These are phyloP conservation scores for Dinoponera quadriceps DNA, from an alignment of 1,140 invertebrate species.

Conservation along the genomic window DNA sequence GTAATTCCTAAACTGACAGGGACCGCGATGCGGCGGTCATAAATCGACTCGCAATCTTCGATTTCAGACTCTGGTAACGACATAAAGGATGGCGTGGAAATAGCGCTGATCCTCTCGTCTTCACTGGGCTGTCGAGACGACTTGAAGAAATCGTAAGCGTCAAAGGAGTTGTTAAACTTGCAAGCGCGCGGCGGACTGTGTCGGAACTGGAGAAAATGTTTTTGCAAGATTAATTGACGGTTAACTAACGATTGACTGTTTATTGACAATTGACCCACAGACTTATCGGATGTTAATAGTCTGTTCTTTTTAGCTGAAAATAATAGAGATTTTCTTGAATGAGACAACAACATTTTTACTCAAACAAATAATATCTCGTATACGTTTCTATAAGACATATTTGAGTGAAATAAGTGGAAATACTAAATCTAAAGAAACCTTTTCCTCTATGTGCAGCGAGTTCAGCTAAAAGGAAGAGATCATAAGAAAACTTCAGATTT, in stretches of 20 bases:
- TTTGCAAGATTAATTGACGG: background rate
- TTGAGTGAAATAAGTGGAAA: too few species aligned
- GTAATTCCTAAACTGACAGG: background rate
- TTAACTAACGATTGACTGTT: background rate
- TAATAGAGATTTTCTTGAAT: too few species aligned
- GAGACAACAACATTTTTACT: too few species aligned
- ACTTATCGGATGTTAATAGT: too few species aligned
- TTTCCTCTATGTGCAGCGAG: too few species aligned
- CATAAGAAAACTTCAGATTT: background rate
- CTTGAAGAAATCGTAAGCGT: constrained; percentile 38
- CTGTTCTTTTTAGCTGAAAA: too few species aligned
- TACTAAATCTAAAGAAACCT: too few species aligned
- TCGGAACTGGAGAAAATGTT: background rate
- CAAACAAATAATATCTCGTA: too few species aligned
- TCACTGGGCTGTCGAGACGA: constrained; percentile 25
- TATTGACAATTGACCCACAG: background rate
- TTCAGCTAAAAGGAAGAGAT: too few species aligned
- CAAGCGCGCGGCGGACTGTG: background rate
- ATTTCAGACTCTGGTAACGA: constrained; percentile 73
- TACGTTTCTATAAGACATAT: too few species aligned
- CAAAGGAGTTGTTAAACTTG: background rate
- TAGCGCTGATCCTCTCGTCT: constrained; percentile 61
- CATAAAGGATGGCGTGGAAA: constrained; percentile 69
- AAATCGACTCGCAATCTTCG: constrained; percentile 31
- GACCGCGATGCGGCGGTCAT: background rate